Evolutionary conservation across 2,797 vertebrate genomes (phyloP), one percentile per base, ranked within the genome.

Genomic region (Oreochromis grahami): DNA sequence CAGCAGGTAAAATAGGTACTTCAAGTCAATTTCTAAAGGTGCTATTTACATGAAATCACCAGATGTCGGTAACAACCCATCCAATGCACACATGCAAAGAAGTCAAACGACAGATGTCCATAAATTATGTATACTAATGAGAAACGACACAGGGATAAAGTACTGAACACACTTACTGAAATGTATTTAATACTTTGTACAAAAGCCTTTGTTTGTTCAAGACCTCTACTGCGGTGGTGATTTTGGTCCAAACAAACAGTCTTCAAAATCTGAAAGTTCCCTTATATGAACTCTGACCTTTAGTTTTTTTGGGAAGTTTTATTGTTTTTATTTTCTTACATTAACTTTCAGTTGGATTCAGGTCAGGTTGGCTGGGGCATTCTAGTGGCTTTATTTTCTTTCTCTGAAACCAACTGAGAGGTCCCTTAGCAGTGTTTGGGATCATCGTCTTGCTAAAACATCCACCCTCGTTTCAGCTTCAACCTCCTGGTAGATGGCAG

Each of bases 41-140:
- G 17, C 0, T 0, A 63, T 63, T 63, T 36, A 36, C 32, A 63
- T 0, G 32, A 63, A 63, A 63, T 12, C 17, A 63, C 17, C 58
- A 60, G 32, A 36, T 36, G 58, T 36, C 17, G 0, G 17, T 63
- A 63, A 63, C 58, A 36, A 63, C 10, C 17, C 17, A 63, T 63
- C 32, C 32, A 36, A 63, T 63, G 9, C 0, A 36, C 58, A 63
- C 32, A n/a, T 63, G 58, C 32, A 63, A 63, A 63, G 32, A 63
- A 36, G n/a, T 63, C 32, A 36, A 63, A 63, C 58, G 17, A 7
- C 58, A 36, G 17, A 63, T 5, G 2, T 12, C 32, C 58, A 63
- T 12, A 63, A 36, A 63, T 63, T 36, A 36, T 60, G 32, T n/a
- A 6, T 63, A 63, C 36, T 63, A 36, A n/a, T 36, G 10, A 63